Conservation (phyloP, 2,888 invertebrate genomes). For the Calameuta filiformis region DNA sequence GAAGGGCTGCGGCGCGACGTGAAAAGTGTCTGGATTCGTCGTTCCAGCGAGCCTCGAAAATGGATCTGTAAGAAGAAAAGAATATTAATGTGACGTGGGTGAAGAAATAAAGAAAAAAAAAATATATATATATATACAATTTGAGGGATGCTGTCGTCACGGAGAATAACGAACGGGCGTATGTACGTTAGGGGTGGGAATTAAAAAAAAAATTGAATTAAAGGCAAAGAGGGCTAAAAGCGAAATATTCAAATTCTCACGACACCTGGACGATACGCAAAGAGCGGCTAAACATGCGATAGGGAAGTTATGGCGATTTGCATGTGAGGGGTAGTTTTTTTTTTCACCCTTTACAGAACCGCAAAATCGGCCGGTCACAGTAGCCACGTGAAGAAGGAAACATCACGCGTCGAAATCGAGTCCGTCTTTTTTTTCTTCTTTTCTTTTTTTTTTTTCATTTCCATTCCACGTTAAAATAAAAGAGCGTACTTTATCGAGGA, state of each 20-base stretch:
- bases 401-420: not conserved
- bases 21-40: conserved; percentile 72
- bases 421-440: not conserved
- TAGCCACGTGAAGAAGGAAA: not conserved
- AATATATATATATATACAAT: not conserved
- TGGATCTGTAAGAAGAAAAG: conserved; percentile 65
- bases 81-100: conserved; percentile 1
- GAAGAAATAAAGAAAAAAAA: not conserved
- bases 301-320: conserved; percentile 24
- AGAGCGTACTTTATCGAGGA: not conserved
- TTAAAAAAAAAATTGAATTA: conserved; percentile 1
- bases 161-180: not conserved
- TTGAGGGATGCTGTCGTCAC: not conserved
- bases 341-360: conserved; percentile 1
- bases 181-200: not conserved
- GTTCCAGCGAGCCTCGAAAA: conserved; percentile 71
- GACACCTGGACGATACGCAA: not conserved
- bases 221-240: conserved; percentile 15
- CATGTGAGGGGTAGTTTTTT: conserved; percentile 9
- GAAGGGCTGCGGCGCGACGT: conserved; percentile 71
- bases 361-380: conserved; percentile 1
- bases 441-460: no score
- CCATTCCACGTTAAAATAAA: not conserved
- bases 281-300: conserved; percentile 30
- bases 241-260: not conserved